Percentiles rank a stretch among this genome's conserved stretches.
These are phyloP conservation scores for Homarus gammarus DNA, from an alignment of 2,888 invertebrate species.

Conservation along the genomic window DNA sequence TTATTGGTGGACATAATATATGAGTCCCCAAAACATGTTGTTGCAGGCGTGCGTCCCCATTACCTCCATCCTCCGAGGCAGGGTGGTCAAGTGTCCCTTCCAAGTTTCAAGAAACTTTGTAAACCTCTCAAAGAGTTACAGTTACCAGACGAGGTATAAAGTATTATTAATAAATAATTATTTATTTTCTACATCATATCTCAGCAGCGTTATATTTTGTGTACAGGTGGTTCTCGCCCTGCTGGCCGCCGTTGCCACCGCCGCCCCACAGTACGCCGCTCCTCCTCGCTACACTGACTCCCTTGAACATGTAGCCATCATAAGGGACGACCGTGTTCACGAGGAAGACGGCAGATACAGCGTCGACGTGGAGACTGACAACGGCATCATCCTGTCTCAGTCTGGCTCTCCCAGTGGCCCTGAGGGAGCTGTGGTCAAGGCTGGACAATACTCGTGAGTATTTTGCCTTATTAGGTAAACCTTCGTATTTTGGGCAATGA, in stretches of 20 bases:
- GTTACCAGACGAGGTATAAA: too few relatives aligned
- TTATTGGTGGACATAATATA: too few relatives aligned
- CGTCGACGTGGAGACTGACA: constrained; percentile 63
- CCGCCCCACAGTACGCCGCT: constrained; percentile 50
- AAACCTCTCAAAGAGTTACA: too few relatives aligned
- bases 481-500: too few relatives aligned
- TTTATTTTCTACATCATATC: too few relatives aligned
- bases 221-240: constrained; percentile 46
- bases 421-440: constrained; percentile 44
- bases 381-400: constrained; percentile 62
- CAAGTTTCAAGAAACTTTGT: too few relatives aligned
- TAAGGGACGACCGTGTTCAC: constrained; percentile 26
- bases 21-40: too few relatives aligned
- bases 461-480: background rate
- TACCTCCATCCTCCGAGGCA: too few relatives aligned
- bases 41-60: too few relatives aligned
- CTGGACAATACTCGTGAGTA: constrained; percentile 64
- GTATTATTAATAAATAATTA: too few relatives aligned
- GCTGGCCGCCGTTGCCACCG: constrained; percentile 47
- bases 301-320: constrained; percentile 41
- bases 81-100: too few relatives aligned
- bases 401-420: constrained; percentile 49
- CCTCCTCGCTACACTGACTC: constrained; percentile 23
- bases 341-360: constrained; percentile 58
- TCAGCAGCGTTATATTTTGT: too few relatives aligned